These are phyloP conservation scores for Odobenus rosmarus DNA, from an alignment of 2,113 vertebrate species.

Conservation along the genomic window DNA sequence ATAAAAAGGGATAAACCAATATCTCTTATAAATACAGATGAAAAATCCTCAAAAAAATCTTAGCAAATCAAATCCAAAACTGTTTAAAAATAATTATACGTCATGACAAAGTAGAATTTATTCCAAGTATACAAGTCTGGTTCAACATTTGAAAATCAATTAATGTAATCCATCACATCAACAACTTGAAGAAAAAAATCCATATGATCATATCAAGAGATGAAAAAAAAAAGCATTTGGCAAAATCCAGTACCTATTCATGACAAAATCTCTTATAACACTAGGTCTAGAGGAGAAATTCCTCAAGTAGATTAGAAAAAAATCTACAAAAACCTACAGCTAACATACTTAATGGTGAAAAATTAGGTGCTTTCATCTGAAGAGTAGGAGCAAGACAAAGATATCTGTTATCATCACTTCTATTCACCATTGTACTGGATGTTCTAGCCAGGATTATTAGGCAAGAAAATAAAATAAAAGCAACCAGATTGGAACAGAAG, in stretches of 20 bases:
- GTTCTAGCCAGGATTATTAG: not conserved
- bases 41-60: not conserved
- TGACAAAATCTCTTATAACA: not conserved
- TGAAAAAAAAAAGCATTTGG: not conserved
- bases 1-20: not conserved
- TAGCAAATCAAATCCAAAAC: not conserved
- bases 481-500: not conserved
- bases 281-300: not conserved
- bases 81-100: slow-evolving; percentile 6
- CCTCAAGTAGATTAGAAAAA: not conserved
- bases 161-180: not conserved
- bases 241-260: not conserved
- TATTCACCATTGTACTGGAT: not conserved
- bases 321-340: not conserved
- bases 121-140: not conserved
- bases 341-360: not conserved
- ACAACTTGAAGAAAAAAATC: not conserved
- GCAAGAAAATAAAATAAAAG: not conserved
- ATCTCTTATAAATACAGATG: not conserved
- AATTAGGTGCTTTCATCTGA: not conserved
- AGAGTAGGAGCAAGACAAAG: not conserved
- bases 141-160: not conserved
- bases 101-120: not conserved
- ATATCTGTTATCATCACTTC: not conserved
- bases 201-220: not conserved